phyloP scores from a whole-genome alignment of 2,888 invertebrate genomes.

The Halictus ligatus region DNA sequence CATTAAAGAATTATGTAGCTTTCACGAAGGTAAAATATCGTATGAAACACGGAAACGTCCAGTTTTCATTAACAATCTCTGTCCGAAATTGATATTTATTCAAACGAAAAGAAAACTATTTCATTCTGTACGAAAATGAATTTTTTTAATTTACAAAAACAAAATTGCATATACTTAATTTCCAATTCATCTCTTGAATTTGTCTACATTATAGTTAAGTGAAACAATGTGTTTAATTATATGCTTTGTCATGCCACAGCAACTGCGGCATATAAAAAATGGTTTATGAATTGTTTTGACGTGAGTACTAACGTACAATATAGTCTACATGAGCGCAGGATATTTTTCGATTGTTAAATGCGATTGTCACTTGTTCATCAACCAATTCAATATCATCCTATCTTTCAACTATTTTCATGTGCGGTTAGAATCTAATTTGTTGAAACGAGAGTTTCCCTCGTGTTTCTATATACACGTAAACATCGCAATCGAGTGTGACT shows the following conservation, averaged over 20 bases:
- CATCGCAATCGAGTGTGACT: conserved; percentile 4
- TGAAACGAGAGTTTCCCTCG: not conserved
- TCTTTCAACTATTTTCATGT: conserved; percentile 29
- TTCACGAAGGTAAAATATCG: conserved; percentile 19
- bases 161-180: not conserved
- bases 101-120: not conserved
- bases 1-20: conserved; percentile 21
- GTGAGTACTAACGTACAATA: not conserved
- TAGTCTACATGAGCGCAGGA: not conserved
- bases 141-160: not conserved
- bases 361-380: not conserved
- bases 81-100: not conserved
- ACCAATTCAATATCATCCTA: conserved; percentile 11
- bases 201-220: not conserved
- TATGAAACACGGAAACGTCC: not conserved
- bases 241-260: not conserved
- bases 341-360: conserved; percentile 20
- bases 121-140: not conserved
- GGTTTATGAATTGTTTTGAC: not conserved
- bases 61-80: not conserved
- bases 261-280: conserved; percentile 12
- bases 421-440: conserved; percentile 22
- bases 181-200: not conserved
- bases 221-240: not conserved
- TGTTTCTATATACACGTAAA: not conserved